A percentile compares a stretch with the other conserved stretches of the same genome.
Conservation (phyloP, 2,888 invertebrate species). For the Micropterix aruncella region DNA sequence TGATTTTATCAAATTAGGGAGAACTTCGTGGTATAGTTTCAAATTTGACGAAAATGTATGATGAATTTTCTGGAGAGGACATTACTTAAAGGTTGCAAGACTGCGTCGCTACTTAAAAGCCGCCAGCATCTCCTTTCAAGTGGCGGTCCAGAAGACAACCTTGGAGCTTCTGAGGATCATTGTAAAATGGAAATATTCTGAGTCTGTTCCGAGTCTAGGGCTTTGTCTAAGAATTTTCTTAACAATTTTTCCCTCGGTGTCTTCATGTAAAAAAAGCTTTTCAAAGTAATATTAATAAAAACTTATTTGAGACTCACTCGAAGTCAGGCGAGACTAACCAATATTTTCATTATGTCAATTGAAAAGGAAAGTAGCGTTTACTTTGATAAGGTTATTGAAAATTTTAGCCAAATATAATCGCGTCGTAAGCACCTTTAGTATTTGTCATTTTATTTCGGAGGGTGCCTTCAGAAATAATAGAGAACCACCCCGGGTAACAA, state of each 20-base stretch:
- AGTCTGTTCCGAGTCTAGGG: not conserved
- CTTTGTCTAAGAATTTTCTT: too few species aligned
- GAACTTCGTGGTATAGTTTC: not conserved
- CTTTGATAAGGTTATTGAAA: not conserved
- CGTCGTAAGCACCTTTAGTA: not conserved
- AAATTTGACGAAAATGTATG: too few species aligned
- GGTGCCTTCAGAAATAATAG: too few species aligned
- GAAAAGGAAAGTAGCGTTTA: not conserved
- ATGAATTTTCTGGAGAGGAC: too few species aligned
- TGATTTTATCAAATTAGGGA: not conserved
- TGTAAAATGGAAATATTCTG: not conserved
- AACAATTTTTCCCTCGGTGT: not conserved
- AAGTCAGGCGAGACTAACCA: not conserved
- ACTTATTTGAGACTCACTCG: too few species aligned
- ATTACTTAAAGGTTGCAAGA: too few species aligned
- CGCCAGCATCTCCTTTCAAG: too few species aligned
- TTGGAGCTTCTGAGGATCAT: not conserved
- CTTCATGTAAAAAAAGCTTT: not conserved
- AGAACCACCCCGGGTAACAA: too few species aligned
- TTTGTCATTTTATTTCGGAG: not conserved
- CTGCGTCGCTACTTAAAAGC: not conserved
- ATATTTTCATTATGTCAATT: not conserved
- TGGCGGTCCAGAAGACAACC: not conserved
- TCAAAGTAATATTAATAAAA: not conserved
- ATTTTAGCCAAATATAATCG: not conserved